phyloP scores from a whole-genome alignment of 1,140 invertebrate genomes.

The Drosophila parabipectinata region DNA sequence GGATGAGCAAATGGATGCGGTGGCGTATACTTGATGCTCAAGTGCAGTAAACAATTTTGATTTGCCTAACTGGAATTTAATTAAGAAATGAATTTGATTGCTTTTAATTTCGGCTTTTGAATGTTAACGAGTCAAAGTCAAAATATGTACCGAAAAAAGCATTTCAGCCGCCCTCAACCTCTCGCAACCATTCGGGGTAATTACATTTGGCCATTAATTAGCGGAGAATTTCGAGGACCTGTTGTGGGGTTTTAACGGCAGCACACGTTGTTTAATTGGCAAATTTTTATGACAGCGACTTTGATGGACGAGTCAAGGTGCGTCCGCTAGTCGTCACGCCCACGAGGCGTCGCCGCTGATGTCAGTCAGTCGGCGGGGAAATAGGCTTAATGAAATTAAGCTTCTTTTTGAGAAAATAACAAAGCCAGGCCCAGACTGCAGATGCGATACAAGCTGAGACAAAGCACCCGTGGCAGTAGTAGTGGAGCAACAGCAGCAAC shows the following conservation, averaged over 20 bases:
- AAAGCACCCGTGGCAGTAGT: constrained; percentile 23
- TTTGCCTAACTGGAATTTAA: constrained; percentile 22
- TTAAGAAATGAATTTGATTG: constrained; percentile 27
- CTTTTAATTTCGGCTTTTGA: not conserved
- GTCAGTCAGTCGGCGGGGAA: constrained; percentile 36
- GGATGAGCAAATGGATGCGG: not conserved
- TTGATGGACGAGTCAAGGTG: constrained; percentile 49
- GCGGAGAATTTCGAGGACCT: constrained; percentile 15
- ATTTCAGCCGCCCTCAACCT: not conserved
- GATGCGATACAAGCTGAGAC: constrained; percentile 29
- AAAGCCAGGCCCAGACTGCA: constrained; percentile 12
- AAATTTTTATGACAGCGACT: constrained; percentile 54
- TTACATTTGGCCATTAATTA: constrained; percentile 57
- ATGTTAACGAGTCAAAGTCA: constrained; percentile 2
- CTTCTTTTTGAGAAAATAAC: constrained; percentile 13
- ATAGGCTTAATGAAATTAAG: constrained; percentile 59
- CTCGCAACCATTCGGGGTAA: constrained; percentile 17
- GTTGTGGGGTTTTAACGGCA: constrained; percentile 16
- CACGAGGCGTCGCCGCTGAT: constrained; percentile 27
- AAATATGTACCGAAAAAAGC: constrained; percentile 13
- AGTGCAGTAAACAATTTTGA: constrained; percentile 33
- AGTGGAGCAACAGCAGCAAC: not conserved
- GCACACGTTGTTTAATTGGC: constrained; percentile 47
- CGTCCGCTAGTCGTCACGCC: constrained; percentile 16
- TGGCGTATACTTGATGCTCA: constrained; percentile 9